Evolutionary conservation across 2,888 invertebrate species (phyloP), one percentile per base, ranked within the genome.

Genomic region (Cataglyphis cursor): DNA sequence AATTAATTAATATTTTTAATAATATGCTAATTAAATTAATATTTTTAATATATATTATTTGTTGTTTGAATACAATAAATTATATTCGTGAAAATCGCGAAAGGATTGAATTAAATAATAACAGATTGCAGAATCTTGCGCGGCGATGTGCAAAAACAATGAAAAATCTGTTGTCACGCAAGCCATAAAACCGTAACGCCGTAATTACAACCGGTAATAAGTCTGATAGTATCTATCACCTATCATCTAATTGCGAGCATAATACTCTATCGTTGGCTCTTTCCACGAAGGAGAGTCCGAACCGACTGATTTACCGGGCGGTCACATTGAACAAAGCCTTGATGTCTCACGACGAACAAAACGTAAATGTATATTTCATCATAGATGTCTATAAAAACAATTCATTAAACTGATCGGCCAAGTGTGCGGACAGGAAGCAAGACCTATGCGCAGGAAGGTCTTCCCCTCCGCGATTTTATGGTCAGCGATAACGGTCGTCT

Each of bases 301-400:
- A 12, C 9, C 12, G 24, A 28, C n/a, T 35, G 65, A 65, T 57
- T 59, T 59, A 10, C 12, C 57, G 21, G 31, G 3, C 10, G 28
- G 12, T 59, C 9, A 10, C 57, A 41, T 51, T 62, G 65, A 76
- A 28, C 10, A 21, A 70, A 59, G 15, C 70, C 78, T 78, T 68
- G 68, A 54, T 66, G 68, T 68, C 31, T 31, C 57, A n/a, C 48
- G 38, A 61, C 1, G 48, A 48, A 21, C 48, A 48, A 65, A 64
- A 12, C 15, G 10, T 41, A 24, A 57, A 78, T 18, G 38, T 21
- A 35, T 38, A 18, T 57, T 57, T 57, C 57, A 57, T 38, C 28
- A 28, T 38, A 70, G 9, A n/a, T 66, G 12, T 76, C 15, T n/a
- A 76, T 70, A 78, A 57, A 78, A 78, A 72, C 41, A n/a, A 78